These are phyloP conservation scores for Coelogynopora nodosa DNA, from an alignment of 2,888 invertebrate species.

Conservation along the genomic window DNA sequence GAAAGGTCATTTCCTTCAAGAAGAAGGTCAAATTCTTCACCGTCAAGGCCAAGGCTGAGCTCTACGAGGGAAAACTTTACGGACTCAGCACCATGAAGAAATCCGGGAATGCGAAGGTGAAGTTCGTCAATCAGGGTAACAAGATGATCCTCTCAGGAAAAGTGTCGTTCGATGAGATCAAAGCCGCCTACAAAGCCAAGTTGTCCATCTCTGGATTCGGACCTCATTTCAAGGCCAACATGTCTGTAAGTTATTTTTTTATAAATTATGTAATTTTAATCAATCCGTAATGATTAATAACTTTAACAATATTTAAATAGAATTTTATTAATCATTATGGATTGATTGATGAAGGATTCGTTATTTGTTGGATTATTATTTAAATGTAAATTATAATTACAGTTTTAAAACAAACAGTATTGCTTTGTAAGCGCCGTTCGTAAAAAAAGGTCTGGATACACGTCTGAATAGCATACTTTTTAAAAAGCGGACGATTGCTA, in stretches of 20 bases:
- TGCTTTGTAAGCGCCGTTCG: no score
- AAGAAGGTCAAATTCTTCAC: not conserved
- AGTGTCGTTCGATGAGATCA: not conserved
- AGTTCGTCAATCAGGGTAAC: not conserved
- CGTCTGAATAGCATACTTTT: no score
- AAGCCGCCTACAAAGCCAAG: not conserved
- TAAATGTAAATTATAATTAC: no score
- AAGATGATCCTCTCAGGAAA: not conserved
- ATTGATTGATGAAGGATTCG: no score
- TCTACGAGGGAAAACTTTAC: not conserved
- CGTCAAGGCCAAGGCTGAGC: not conserved
- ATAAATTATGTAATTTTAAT: no score
- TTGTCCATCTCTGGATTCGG: not conserved
- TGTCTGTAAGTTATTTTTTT: not conserved
- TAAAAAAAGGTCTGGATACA: no score
- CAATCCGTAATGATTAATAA: no score
- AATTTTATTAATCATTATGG: no score
- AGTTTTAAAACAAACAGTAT: no score
- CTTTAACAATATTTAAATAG: no score
- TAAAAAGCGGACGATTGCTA: no score
- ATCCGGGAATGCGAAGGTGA: not conserved
- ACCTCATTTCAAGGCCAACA: not conserved
- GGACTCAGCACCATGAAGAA: not conserved
- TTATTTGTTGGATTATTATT: no score
- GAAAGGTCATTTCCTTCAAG: not conserved